Conservation (phyloP, 2,888 invertebrate genomes). For the Napeogenes inachia region DNA sequence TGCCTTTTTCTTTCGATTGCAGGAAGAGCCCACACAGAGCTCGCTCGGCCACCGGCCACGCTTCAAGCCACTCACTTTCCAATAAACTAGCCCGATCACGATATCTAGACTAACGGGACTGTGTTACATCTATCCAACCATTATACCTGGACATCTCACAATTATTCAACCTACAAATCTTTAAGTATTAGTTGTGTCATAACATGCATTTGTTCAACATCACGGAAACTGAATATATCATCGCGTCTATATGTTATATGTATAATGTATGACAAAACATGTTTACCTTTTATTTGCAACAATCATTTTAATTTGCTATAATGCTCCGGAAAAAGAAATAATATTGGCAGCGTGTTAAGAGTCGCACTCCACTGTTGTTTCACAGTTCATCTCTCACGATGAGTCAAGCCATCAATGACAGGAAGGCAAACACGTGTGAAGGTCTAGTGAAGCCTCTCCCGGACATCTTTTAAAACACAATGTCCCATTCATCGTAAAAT, state of each 20-base stretch:
- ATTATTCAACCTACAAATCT: slow-evolving; percentile 16
- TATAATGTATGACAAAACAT: no score
- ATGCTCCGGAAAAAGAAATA: slow-evolving; percentile 3
- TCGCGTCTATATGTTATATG: slow-evolving; percentile 29
- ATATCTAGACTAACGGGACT: slow-evolving; percentile 71
- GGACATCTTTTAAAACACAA: slow-evolving; percentile 33
- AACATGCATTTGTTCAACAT: slow-evolving; percentile 42
- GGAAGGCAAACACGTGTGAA: slow-evolving; percentile 38
- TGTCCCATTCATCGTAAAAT: slow-evolving; percentile 40
- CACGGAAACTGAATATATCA: slow-evolving; percentile 46
- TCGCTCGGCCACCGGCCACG: slow-evolving; percentile 51
- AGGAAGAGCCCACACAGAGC: slow-evolving; percentile 38
- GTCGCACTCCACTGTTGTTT: slow-evolving; percentile 25
- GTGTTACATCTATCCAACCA: slow-evolving; percentile 56
- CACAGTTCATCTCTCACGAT: slow-evolving; percentile 36
- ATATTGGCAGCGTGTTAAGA: slow-evolving; percentile 9
- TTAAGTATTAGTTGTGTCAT: slow-evolving; percentile 22
- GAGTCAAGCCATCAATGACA: slow-evolving; percentile 37
- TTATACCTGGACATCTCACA: slow-evolving; percentile 42
- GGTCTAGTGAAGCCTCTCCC: slow-evolving; percentile 33
- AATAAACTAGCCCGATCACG: slow-evolving; percentile 68
- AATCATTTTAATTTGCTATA: neutral
- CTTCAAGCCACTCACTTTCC: slow-evolving; percentile 67
- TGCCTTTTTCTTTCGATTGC: slow-evolving; percentile 42
- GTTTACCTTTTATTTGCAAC: no score